Evolutionary conservation across 2,888 invertebrate genomes (phyloP).

Genomic region (Ectemnius cavifrons): DNA sequence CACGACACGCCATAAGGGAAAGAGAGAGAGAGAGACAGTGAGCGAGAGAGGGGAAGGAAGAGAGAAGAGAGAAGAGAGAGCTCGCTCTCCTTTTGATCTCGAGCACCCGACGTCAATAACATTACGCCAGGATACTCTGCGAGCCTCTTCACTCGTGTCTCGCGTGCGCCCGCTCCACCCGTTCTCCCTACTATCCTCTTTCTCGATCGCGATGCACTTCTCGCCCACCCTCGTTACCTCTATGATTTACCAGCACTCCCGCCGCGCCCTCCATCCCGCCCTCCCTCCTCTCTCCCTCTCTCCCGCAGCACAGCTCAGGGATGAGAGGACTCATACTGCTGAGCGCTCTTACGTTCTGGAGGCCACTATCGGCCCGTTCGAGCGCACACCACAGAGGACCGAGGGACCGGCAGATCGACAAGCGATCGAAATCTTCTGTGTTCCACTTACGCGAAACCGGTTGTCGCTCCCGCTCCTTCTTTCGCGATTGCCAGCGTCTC

Average conservation of each 20-base stretch:
- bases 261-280: too few species aligned
- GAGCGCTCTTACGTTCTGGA: not conserved
- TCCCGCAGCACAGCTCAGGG: too few species aligned
- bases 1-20: too few species aligned
- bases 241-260: too few species aligned
- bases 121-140: conserved; percentile 43
- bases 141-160: conserved; percentile 11
- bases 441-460: conserved; percentile 64
- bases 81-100: conserved; percentile 66
- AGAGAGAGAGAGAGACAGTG: not conserved
- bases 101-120: conserved; percentile 63
- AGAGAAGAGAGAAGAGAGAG: conserved; percentile 46
- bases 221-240: not conserved
- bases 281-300: too few species aligned
- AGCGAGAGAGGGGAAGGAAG: not conserved
- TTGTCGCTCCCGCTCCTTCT: conserved; percentile 32
- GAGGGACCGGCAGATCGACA: too few species aligned
- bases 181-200: conserved; percentile 9
- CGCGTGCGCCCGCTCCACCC: conserved; percentile 5
- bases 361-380: not conserved
- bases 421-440: conserved; percentile 35
- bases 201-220: conserved; percentile 5
- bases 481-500: too few species aligned
- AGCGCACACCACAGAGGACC: too few species aligned
- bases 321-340: not conserved